phyloP scores from a whole-genome alignment of 2,888 invertebrate genomes.

The Sarcophaga rosellei region DNA sequence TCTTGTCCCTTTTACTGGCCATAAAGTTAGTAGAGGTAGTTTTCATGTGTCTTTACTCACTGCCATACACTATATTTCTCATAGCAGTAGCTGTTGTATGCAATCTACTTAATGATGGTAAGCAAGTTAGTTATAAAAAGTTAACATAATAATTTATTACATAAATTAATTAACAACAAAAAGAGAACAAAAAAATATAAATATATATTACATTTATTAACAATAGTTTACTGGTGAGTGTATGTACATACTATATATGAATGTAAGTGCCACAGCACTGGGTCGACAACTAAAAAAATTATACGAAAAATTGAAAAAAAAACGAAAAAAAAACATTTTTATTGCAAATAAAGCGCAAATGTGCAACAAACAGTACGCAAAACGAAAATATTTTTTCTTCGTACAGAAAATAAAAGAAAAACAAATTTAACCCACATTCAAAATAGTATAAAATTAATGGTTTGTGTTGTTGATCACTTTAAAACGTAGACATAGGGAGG shows the following conservation, averaged over 20 bases:
- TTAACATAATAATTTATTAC: constrained; percentile 65
- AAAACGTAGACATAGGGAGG: background rate
- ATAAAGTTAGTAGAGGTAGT: background rate
- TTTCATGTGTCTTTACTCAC: background rate
- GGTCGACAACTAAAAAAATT: no score
- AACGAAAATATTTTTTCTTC: constrained; percentile 7
- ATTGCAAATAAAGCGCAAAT: constrained; percentile 54
- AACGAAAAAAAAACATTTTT: constrained; percentile 8
- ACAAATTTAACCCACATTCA: constrained; percentile 55
- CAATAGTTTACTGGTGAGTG: background rate
- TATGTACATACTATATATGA: background rate
- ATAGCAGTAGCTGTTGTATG: background rate
- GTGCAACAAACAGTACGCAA: constrained; percentile 22
- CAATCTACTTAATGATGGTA: constrained; percentile 8
- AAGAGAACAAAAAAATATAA: background rate
- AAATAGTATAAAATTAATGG: constrained; percentile 21
- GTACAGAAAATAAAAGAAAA: constrained; percentile 27
- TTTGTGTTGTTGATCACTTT: background rate
- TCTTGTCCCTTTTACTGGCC: background rate
- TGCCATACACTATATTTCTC: no score
- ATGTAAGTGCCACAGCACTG: background rate
- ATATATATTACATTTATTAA: constrained; percentile 43
- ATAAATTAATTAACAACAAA: constrained; percentile 56
- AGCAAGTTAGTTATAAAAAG: constrained; percentile 41
- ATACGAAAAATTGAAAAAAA: background rate